Base-by-base conservation (phyloP, 2,888 invertebrate species). In the Philonicus albiceps region DNA sequence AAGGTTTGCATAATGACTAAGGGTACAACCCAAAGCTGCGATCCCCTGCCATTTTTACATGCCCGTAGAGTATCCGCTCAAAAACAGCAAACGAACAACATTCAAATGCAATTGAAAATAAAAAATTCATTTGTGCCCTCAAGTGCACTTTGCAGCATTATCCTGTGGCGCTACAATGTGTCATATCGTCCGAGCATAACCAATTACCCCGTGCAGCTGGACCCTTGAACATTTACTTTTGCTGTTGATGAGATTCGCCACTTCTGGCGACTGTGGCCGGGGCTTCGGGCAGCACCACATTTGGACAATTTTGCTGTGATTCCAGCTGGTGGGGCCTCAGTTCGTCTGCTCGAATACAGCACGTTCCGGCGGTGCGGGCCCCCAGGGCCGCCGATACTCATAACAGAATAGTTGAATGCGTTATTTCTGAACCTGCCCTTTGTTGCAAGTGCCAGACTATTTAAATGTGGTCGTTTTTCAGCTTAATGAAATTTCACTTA, bases 231-330 rank as follows among this genome's bases (percentile, higher is more conserved):
- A 78, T 78, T n/a, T 78, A 37, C 78, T 80, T 80, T 31, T 16
- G 53, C 80, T 55, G 30, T 49, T 80, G 43, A 80, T 80, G 80
- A 80, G 80, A 80, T 53, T 80, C 80, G 30, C 80, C 80, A 80
- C 80, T 80, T 80, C 53, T 80, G 80, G 53, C 31, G 80, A 53
- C 30, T 53, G 53, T 31, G 53, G 53, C 80, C 30, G n/a, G 55
- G 27, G 53, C 16, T 11, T 27, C n/a, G 7, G 30, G 53, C 22
- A 8, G 30, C n/a, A 80, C 31, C 49, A 80, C 64, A 81, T 81
- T 81, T 81, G 31, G 31, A 64, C 55, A 64, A 27, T 31, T 81
- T 81, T 34, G 31, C 81, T 22, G 81, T 55, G 81, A 81, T 55
- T 81, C 49, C 55, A 55, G n/a, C 53, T 31, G 31, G 81, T 8